Evolutionary conservation across 2,888 invertebrate genomes (phyloP).

Genomic region (Ferdinandea cuprea): DNA sequence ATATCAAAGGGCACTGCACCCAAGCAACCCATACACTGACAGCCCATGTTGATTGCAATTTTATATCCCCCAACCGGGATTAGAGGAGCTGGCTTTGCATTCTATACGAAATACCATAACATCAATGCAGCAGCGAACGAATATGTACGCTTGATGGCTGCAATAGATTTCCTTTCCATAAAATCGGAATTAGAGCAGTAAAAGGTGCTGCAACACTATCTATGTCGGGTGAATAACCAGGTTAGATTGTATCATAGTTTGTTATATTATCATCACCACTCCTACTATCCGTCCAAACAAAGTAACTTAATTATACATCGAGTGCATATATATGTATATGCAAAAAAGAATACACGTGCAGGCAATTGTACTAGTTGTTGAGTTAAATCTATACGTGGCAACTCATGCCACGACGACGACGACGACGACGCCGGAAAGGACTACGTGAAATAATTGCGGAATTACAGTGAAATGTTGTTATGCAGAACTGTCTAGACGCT

Average conservation of each 20-base stretch:
- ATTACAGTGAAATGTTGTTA: constrained; percentile 48
- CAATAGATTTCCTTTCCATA: background rate
- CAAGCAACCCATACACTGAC: constrained; percentile 9
- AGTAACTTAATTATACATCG: constrained; percentile 28
- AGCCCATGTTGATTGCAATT: constrained; percentile 14
- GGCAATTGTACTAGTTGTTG: constrained; percentile 16
- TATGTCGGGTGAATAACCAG: constrained; percentile 16
- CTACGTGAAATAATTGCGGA: constrained; percentile 33
- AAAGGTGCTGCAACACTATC: constrained; percentile 1
- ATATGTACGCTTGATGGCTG: background rate
- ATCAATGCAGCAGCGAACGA: background rate
- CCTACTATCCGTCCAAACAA: background rate
- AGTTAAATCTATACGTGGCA: background rate
- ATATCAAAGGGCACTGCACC: constrained; percentile 62
- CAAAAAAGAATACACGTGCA: background rate
- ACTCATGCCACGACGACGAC: too few relatives aligned
- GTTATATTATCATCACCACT: background rate
- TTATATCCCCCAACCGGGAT: constrained; percentile 7
- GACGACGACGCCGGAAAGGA: background rate
- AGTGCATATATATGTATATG: constrained; percentile 6
- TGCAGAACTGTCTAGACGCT: constrained; percentile 68
- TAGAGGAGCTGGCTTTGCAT: constrained; percentile 21
- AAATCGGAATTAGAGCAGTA: constrained; percentile 42
- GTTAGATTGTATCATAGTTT: background rate
- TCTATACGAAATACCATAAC: constrained; percentile 42